Evolutionary conservation across 1,140 invertebrate genomes (phyloP).

Genomic region (Drosophila insularis): DNA sequence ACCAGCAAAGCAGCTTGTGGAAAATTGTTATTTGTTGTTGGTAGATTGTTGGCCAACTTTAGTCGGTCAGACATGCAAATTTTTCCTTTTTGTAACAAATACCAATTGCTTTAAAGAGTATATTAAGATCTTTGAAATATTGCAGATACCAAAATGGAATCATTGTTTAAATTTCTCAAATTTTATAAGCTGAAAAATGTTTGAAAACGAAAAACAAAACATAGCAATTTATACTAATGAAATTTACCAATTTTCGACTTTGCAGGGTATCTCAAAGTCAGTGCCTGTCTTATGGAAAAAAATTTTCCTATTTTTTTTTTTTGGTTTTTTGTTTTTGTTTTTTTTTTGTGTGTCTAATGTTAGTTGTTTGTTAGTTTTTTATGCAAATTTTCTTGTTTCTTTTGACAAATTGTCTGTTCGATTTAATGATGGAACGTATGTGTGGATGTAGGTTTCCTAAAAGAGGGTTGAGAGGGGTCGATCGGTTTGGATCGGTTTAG

Average conservation of each 20-base stretch:
- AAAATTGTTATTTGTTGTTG: conserved; percentile 68
- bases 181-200: no score
- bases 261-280: neutral
- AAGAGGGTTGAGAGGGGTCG: neutral
- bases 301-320: conserved; percentile 6
- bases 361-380: conserved; percentile 74
- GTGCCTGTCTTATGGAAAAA: neutral
- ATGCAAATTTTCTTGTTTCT: conserved; percentile 75
- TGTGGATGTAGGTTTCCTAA: conserved; percentile 18
- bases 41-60: conserved; percentile 64
- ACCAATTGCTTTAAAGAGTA: neutral
- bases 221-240: no score
- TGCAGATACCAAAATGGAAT: neutral
- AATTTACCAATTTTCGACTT: neutral
- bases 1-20: conserved; percentile 43
- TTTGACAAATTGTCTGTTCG: conserved; percentile 76
- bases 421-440: conserved; percentile 71
- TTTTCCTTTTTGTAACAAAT: conserved; percentile 27
- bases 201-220: no score
- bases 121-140: neutral
- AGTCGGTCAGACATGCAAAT: conserved; percentile 74
- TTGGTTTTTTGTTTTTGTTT: conserved; percentile 10
- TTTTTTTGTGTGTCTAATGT: conserved; percentile 59
- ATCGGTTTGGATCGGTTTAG: conserved; percentile 9
- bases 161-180: no score